Conservation (phyloP, 2,113 vertebrate genomes). For the Pipa parva region DNA sequence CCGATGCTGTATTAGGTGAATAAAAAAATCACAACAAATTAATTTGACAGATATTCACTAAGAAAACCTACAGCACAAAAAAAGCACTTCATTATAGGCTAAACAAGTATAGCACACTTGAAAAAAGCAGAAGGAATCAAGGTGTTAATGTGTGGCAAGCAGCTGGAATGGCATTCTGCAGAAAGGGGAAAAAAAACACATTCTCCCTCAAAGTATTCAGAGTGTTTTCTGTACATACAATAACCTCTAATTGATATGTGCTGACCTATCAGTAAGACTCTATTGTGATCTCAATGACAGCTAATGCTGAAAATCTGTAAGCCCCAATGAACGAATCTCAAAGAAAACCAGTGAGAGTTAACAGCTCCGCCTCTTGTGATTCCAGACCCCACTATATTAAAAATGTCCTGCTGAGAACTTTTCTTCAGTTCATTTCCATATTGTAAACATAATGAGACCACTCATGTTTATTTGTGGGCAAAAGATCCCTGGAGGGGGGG, state of each 20-base stretch:
- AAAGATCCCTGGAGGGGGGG: constrained; percentile 25
- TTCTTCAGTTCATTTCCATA: constrained; percentile 39
- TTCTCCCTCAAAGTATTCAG: background rate
- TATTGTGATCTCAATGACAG: background rate
- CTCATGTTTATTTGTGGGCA: constrained; percentile 42
- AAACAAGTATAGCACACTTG: too few relatives aligned
- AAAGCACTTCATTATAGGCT: too few relatives aligned
- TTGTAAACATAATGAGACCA: constrained; percentile 43
- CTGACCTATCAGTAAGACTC: background rate
- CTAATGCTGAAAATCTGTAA: constrained; percentile 21
- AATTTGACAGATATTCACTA: too few relatives aligned
- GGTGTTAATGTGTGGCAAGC: background rate
- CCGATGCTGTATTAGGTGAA: too few relatives aligned
- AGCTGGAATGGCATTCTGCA: background rate
- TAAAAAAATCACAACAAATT: too few relatives aligned
- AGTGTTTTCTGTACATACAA: constrained; percentile 8
- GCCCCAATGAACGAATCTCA: constrained; percentile 18
- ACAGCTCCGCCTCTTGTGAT: constrained; percentile 32
- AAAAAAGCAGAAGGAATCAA: background rate
- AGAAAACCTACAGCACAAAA: too few relatives aligned
- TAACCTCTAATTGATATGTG: constrained; percentile 1
- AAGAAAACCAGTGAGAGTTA: constrained; percentile 28
- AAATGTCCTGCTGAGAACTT: constrained; percentile 41
- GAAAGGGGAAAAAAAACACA: background rate
- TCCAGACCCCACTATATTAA: constrained; percentile 32